Evolutionary conservation across 2,113 vertebrate species (phyloP), one percentile per base, ranked within the genome.

Genomic region (Hypomesus transpacificus): DNA sequence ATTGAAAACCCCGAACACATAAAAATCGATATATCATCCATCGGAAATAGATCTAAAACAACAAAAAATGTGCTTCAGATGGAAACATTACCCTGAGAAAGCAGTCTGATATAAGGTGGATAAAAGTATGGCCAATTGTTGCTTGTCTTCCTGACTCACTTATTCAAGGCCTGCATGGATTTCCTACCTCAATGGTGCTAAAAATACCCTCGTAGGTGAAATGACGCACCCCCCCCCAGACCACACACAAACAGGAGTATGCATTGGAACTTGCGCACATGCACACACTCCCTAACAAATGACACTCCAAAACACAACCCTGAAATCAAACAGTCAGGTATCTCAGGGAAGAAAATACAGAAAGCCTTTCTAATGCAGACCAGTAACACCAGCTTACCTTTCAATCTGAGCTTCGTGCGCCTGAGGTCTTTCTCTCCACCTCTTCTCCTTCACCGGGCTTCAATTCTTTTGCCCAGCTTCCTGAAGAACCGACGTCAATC

Each of bases 121-220:
- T 31, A 66, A 56, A 51, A 68, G 20, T 22, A 56, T 60, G 62
- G 16, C 8, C 61, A 66, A 18, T 34, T 69, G 24, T 18, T 68
- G 54, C 53, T 61, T 71, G 28, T 7, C 50, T 56, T 51, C 54
- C 63, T 74, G 68, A 63, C 39, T 79, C 17, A 59, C 31, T 64
- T 20, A 22, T 52, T 74, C 16, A 74, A 68, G 60, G 69, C 65
- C 64, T 34, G n/a, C 31, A 14, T 67, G 22, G 56, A 66, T 64
- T 59, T 58, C 20, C 14, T 71, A 11, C 28, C 70, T 51, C 21
- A 57, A 54, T 59, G 22, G 34, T 54, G 46, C 57, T 50, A 66
- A 75, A 74, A 79, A 77, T 72, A 82, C 65, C 71, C 59, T 13
- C 21, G 9, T 46, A 46, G 9, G 39, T 46, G 39, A 46, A 46